Evolutionary conservation across 2,888 invertebrate species (phyloP).

Genomic region (Tetrapedia diversipes): DNA sequence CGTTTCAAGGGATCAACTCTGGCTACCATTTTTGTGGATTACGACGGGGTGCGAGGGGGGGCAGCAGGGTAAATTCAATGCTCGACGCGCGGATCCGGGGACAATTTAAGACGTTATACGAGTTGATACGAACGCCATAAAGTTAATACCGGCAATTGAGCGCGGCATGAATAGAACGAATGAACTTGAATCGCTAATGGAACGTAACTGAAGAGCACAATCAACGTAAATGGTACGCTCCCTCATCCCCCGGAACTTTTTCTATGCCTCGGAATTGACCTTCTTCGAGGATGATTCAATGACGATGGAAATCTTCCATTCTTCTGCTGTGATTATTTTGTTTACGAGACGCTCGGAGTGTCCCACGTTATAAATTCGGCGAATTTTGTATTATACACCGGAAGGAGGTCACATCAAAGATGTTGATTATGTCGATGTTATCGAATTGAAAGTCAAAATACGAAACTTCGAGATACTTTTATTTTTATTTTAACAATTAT

Average conservation of each 20-base stretch:
- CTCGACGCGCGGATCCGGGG: too few species aligned
- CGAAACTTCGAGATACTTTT: too few species aligned
- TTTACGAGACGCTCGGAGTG: too few species aligned
- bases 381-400: not conserved
- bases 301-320: slow-evolving; percentile 1
- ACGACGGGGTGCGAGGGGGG: not conserved
- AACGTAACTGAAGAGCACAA: slow-evolving; percentile 37
- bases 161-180: slow-evolving; percentile 30
- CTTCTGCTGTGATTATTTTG: too few species aligned
- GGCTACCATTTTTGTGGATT: not conserved
- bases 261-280: slow-evolving; percentile 7
- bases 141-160: slow-evolving; percentile 33
- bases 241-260: not conserved
- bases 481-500: too few species aligned
- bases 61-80: not conserved
- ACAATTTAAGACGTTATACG: not conserved
- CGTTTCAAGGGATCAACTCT: not conserved
- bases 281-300: slow-evolving; percentile 10
- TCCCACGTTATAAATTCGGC: too few species aligned
- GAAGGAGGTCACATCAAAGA: too few species aligned
- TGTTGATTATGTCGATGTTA: too few species aligned
- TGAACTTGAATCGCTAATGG: slow-evolving; percentile 41
- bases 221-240: slow-evolving; percentile 28
- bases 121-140: slow-evolving; percentile 14
- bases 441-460: too few species aligned